Evolutionary conservation across 2,797 vertebrate species (phyloP).

Genomic region (Malurus leucopterus): DNA sequence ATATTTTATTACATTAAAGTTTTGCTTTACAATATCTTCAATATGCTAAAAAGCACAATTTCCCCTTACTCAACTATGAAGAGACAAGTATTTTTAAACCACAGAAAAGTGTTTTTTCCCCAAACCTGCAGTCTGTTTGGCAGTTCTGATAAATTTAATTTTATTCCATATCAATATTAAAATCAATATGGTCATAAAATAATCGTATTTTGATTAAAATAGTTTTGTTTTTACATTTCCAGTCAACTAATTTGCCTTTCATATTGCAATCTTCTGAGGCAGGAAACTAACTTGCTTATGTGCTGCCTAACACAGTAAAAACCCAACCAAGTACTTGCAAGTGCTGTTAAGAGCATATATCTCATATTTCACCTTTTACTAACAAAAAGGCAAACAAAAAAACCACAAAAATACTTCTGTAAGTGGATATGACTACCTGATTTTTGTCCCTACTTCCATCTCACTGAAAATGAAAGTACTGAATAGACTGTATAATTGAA

Average conservation of each 20-base stretch:
- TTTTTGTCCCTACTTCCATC: not conserved
- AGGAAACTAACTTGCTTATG: not conserved
- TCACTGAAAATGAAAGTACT: not conserved
- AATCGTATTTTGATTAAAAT: not conserved
- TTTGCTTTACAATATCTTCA: not conserved
- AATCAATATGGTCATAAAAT: not conserved
- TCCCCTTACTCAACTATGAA: not conserved
- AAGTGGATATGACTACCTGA: not conserved
- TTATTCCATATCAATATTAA: not conserved
- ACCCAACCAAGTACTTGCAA: not conserved
- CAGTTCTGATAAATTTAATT: not conserved
- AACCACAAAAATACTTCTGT: not conserved
- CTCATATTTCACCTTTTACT: not conserved
- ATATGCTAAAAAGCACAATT: not conserved
- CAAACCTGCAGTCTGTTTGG: not conserved
- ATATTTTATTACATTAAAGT: not conserved
- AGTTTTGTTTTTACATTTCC: not conserved
- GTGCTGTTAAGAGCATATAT: not conserved
- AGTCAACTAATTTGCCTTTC: not conserved
- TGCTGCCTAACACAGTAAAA: not conserved
- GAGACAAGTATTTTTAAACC: not conserved
- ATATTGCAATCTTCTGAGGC: not conserved
- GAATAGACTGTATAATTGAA: not conserved
- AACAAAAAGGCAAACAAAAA: not conserved
- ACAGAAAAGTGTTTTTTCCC: not conserved